phyloP scores from a whole-genome alignment of 2,797 vertebrate genomes.

The Rhabdomys pumilio region DNA sequence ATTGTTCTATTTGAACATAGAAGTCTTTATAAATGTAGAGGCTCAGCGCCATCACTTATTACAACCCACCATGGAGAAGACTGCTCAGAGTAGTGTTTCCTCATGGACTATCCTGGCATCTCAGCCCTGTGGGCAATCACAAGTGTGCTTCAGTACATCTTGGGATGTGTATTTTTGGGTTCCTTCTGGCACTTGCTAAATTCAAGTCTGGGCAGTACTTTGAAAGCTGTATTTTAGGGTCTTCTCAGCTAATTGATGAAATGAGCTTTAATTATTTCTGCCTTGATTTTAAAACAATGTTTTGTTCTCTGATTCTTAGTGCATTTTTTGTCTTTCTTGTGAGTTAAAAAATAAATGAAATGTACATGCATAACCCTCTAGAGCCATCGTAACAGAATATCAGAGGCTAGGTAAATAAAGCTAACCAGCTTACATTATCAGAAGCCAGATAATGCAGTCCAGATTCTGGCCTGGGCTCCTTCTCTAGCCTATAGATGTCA shows the following conservation, averaged over 20 bases:
- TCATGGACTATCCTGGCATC: background rate
- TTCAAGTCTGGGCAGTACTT: background rate
- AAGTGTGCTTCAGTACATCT: background rate
- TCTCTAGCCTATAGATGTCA: background rate
- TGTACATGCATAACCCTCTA: background rate
- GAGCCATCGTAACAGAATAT: background rate
- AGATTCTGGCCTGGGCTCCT: background rate
- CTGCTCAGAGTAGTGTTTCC: background rate
- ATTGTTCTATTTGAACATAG: slow-evolving; percentile 38
- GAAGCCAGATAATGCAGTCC: background rate
- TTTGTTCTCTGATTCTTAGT: background rate
- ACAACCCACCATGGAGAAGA: background rate
- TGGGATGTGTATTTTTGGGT: background rate
- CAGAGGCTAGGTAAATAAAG: background rate
- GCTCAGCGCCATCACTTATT: background rate
- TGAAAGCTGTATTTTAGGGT: background rate
- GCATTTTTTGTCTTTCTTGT: background rate
- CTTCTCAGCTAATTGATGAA: background rate
- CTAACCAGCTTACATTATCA: background rate
- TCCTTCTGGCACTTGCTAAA: background rate
- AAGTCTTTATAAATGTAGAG: background rate
- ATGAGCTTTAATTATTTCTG: slow-evolving; percentile 20
- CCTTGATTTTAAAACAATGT: slow-evolving; percentile 20
- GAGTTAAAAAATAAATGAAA: background rate
- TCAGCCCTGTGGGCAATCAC: background rate